These are phyloP conservation scores for Melanotaenia parkinsoni DNA, from an alignment of 2,797 vertebrate species.

Conservation along the genomic window DNA sequence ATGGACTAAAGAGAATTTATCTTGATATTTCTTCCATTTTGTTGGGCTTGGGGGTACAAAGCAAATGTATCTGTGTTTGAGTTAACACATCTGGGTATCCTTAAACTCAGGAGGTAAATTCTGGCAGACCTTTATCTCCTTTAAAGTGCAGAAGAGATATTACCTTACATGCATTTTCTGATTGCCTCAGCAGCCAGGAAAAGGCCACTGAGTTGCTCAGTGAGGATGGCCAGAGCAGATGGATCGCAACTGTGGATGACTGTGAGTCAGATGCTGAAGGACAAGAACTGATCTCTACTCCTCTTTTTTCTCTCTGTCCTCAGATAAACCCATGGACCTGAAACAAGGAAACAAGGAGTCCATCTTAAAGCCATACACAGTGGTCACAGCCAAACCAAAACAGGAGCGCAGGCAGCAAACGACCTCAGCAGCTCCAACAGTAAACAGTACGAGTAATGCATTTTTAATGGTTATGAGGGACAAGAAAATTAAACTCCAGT, in stretches of 20 bases:
- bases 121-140: conserved; percentile 37
- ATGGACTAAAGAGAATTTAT: conserved; percentile 16
- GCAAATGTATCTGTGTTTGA: conserved; percentile 9
- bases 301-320: conserved; percentile 59
- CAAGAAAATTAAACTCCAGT: not conserved
- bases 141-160: conserved; percentile 50
- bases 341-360: conserved; percentile 75
- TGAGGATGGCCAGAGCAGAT: conserved; percentile 75
- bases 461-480: conserved; percentile 4
- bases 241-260: conserved; percentile 72
- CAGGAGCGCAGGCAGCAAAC: conserved; percentile 68
- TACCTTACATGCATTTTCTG: conserved; percentile 57
- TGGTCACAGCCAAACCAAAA: conserved; percentile 79
- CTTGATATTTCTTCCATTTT: conserved; percentile 7
- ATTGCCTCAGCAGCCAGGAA: conserved; percentile 58
- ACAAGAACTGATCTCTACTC: conserved; percentile 62
- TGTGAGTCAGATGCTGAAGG: conserved; percentile 64
- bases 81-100: conserved; percentile 49
- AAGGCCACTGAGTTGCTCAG: conserved; percentile 59
- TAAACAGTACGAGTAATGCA: conserved; percentile 70
- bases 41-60: not conserved
- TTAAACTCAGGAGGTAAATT: conserved; percentile 38
- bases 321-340: conserved; percentile 79
- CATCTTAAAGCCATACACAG: conserved; percentile 73
- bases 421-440: conserved; percentile 62